Evolutionary conservation across 2,797 vertebrate species (phyloP).

Genomic region (Argyrosomus regius): DNA sequence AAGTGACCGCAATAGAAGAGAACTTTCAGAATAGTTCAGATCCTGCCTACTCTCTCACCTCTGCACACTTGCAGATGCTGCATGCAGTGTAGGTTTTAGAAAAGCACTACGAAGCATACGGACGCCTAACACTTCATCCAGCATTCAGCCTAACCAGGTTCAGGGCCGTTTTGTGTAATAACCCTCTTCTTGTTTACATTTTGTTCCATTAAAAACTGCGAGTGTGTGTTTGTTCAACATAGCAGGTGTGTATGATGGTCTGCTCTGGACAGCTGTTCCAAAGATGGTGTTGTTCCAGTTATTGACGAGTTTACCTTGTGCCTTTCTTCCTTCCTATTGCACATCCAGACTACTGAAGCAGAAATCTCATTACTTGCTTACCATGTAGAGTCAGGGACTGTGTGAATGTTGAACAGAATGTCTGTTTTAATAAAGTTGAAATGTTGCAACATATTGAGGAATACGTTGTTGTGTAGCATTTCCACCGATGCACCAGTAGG

Average conservation of each 20-base stretch:
- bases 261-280: neutral
- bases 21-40: neutral
- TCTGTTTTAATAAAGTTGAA: conserved; percentile 22
- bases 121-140: conserved; percentile 9
- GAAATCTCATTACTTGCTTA: neutral
- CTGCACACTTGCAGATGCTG: neutral
- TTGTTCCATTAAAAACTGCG: conserved; percentile 4
- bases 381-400: conserved; percentile 4
- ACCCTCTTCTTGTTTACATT: conserved; percentile 11
- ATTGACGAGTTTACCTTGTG: conserved; percentile 7
- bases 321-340: conserved; percentile 23
- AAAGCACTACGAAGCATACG: conserved; percentile 3
- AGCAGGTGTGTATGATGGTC: neutral
- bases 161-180: neutral
- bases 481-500: conserved; percentile 30
- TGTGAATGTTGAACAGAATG: conserved; percentile 25
- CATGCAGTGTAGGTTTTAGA: neutral
- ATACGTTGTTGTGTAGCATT: neutral
- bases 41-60: neutral
- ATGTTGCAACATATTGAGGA: neutral
- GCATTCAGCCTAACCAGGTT: conserved; percentile 12
- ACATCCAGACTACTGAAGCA: neutral
- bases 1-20: neutral
- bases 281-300: neutral
- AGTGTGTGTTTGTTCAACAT: neutral